Evolutionary conservation across 1,140 invertebrate species (phyloP).

Genomic region (Brachionus sp.): DNA sequence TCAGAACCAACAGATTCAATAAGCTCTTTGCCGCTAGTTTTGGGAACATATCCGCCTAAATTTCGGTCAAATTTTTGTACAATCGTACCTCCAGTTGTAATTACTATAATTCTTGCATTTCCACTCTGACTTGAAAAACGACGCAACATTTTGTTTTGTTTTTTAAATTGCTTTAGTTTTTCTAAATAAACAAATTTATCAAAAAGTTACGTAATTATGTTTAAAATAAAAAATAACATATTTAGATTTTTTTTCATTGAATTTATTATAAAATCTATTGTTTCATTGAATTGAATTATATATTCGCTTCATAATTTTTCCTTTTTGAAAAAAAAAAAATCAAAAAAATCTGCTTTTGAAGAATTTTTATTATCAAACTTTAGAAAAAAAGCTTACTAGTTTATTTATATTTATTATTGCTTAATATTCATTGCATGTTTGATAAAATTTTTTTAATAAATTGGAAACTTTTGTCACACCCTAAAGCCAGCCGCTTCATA

Average conservation of each 20-base stretch:
- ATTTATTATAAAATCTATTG: neutral
- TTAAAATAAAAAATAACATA: neutral
- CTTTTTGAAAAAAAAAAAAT: neutral
- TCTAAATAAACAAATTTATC: neutral
- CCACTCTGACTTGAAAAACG: slow-evolving; percentile 10
- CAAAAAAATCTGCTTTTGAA: neutral
- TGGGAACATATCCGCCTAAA: slow-evolving; percentile 36
- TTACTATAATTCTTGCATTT: slow-evolving; percentile 35
- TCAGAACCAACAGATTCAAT: slow-evolving; percentile 34
- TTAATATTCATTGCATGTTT: neutral
- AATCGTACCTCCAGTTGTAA: slow-evolving; percentile 42
- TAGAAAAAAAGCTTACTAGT: neutral
- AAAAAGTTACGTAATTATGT: neutral
- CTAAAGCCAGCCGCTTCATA: no score
- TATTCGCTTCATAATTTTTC: neutral
- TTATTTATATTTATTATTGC: neutral
- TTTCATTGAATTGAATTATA: neutral
- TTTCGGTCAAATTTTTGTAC: slow-evolving; percentile 39
- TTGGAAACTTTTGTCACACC: no score
- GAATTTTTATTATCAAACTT: neutral
- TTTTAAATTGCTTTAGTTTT: neutral
- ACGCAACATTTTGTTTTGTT: neutral
- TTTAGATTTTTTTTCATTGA: neutral
- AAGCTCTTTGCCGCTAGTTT: slow-evolving; percentile 37
- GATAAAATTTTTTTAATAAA: no score